Evolutionary conservation across 23 tunicate genomes (phyloP).

Genomic region (Pegea sp.): DNA sequence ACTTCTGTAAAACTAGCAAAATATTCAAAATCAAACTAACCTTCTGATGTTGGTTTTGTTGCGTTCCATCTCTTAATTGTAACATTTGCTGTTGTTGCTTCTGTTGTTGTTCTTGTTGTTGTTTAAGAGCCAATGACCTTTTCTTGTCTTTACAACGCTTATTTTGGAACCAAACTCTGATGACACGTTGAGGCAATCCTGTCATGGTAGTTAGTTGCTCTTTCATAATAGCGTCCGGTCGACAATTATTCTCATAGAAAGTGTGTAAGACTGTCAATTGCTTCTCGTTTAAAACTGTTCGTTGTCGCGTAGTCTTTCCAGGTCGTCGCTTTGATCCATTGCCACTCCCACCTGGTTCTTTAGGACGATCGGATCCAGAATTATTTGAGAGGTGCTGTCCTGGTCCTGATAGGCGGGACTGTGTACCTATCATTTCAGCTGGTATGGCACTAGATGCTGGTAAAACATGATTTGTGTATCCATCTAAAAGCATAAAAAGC

Average conservation of each 20-base stretch:
- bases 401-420: conserved; percentile 7
- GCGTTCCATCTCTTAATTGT: too few relatives aligned
- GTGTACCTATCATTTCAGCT: conserved; percentile 2
- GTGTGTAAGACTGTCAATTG: conserved; percentile 74
- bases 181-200: conserved; percentile 73
- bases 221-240: conserved; percentile 97
- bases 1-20: too few relatives aligned
- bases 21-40: too few relatives aligned
- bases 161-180: conserved; percentile 95
- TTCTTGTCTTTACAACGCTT: conserved; percentile 96
- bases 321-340: conserved; percentile 16
- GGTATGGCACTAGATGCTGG: conserved; percentile 12
- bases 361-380: background rate
- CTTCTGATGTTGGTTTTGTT: too few relatives aligned
- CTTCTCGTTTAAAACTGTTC: conserved; percentile 92
- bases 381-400: conserved; percentile 6
- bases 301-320: conserved; percentile 72
- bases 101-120: conserved; percentile 70
- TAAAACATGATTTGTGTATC: conserved; percentile 7
- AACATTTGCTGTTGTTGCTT: conserved; percentile 59
- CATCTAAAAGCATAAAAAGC: conserved; percentile 7
- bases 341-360: conserved; percentile 6
- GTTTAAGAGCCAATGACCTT: conserved; percentile 68
- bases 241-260: conserved; percentile 82
- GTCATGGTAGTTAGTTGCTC: conserved; percentile 97